A percentile compares a stretch with the other conserved stretches of the same genome.
Evolutionary conservation across 92 coral and sea anemone genomes (phyloP).

Genomic region (Zoanthus sansibaricus): DNA sequence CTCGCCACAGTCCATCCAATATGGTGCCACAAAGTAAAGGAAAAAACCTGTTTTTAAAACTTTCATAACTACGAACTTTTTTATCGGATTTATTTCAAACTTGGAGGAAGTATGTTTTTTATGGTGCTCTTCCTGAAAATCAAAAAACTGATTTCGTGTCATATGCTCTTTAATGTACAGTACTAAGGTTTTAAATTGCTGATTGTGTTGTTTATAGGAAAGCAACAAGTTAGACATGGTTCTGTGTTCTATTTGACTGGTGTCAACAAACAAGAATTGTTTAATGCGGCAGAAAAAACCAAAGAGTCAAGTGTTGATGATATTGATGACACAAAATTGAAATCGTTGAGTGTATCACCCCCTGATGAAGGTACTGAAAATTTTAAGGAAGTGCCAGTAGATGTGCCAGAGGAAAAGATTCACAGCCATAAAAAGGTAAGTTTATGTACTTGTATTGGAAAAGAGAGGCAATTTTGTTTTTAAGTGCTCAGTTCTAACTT

Average conservation of each 20-base stretch:
- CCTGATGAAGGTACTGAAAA: constrained; percentile 75
- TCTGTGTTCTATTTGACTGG: constrained; percentile 89
- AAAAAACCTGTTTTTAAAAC: too few relatives aligned
- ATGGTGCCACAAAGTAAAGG: too few relatives aligned
- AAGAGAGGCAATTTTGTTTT: too few relatives aligned
- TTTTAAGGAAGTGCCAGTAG: constrained; percentile 84
- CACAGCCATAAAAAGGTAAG: not conserved
- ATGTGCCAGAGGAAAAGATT: constrained; percentile 68
- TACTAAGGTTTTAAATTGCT: not conserved
- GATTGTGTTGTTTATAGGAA: not conserved
- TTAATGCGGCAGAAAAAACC: constrained; percentile 83
- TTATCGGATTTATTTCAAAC: too few relatives aligned
- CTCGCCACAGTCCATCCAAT: too few relatives aligned
- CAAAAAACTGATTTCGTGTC: too few relatives aligned
- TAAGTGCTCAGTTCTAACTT: too few relatives aligned
- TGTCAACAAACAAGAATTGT: constrained; percentile 83
- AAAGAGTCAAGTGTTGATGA: constrained; percentile 88
- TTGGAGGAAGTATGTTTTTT: too few relatives aligned
- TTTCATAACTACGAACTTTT: too few relatives aligned
- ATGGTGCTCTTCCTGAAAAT: too few relatives aligned
- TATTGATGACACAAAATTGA: constrained; percentile 62
- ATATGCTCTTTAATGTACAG: too few relatives aligned
- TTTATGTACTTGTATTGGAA: not conserved
- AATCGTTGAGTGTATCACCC: constrained; percentile 64
- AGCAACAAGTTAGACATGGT: constrained; percentile 59